Percentiles rank a stretch among this genome's conserved stretches.
These are phyloP conservation scores for Morinoia aosen DNA, from an alignment of 2,888 invertebrate species.

Conservation along the genomic window DNA sequence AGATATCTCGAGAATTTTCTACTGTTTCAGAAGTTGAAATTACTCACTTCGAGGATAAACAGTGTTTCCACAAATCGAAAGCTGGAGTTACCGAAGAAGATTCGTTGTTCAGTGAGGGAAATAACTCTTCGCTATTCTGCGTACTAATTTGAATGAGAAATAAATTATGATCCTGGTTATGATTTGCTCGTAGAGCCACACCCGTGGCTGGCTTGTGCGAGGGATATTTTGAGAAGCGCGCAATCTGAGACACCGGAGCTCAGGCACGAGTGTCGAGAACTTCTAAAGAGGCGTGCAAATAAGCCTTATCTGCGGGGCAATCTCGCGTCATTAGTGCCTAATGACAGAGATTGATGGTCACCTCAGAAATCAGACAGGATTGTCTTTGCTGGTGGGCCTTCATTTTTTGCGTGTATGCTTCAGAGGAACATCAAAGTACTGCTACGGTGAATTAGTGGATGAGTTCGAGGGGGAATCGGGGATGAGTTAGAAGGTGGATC, in stretches of 20 bases:
- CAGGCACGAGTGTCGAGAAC: not conserved
- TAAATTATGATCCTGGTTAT: not conserved
- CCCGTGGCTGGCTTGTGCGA: not conserved
- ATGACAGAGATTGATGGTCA: not conserved
- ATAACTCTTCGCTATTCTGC: no score
- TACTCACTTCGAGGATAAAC: no score
- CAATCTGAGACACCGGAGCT: not conserved
- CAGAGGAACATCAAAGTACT: no score
- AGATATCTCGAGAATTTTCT: no score
- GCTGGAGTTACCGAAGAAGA: not conserved
- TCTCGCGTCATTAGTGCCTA: not conserved
- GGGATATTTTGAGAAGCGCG: not conserved
- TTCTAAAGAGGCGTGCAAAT: conserved; percentile 4
- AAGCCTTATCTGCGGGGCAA: not conserved
- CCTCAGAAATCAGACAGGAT: not conserved
- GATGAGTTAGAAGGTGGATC: no score
- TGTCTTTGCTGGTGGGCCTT: conserved; percentile 9
- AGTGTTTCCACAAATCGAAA: no score
- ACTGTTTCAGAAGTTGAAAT: no score
- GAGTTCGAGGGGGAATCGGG: no score
- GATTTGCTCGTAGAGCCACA: not conserved
- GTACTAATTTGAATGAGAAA: not conserved
- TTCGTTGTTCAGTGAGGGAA: no score
- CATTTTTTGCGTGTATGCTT: not conserved
- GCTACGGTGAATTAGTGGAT: no score